phyloP scores from a whole-genome alignment of 2,113 vertebrate genomes.

The Bungarus multicinctus region DNA sequence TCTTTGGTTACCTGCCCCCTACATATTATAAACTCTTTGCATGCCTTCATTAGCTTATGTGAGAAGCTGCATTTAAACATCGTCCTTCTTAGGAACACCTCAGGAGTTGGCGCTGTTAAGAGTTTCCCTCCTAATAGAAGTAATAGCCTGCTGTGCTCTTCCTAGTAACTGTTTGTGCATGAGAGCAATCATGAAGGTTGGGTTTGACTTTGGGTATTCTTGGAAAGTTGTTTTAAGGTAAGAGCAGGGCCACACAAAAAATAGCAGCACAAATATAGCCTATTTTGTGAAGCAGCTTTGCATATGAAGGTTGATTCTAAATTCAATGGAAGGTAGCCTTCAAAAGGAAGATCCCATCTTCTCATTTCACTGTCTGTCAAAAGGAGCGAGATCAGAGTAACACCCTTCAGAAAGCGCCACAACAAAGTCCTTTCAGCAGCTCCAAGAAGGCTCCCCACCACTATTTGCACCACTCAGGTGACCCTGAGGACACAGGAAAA shows the following conservation, averaged over 20 bases:
- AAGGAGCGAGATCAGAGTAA: background rate
- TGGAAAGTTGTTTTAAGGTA: background rate
- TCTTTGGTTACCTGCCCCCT: background rate
- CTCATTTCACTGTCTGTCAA: background rate
- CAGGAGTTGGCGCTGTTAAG: background rate
- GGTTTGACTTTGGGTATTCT: background rate
- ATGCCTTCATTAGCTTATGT: background rate
- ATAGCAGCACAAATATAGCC: background rate
- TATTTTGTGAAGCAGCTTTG: background rate
- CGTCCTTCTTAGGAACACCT: background rate
- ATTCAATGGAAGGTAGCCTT: background rate
- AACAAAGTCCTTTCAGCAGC: too few relatives aligned
- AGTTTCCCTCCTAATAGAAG: background rate
- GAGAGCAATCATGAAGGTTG: background rate
- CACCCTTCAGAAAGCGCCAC: too few relatives aligned
- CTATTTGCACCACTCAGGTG: background rate
- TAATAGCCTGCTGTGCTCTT: background rate
- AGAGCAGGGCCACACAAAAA: background rate
- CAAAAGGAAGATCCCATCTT: background rate
- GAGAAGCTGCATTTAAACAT: background rate
- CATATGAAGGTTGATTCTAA: background rate
- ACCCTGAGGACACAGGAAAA: background rate
- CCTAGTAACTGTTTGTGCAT: background rate
- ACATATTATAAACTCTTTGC: constrained; percentile 17
- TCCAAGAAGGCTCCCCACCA: background rate